Evolutionary conservation across 2,797 vertebrate genomes (phyloP).

Genomic region (Cercopithecus neglectus): DNA sequence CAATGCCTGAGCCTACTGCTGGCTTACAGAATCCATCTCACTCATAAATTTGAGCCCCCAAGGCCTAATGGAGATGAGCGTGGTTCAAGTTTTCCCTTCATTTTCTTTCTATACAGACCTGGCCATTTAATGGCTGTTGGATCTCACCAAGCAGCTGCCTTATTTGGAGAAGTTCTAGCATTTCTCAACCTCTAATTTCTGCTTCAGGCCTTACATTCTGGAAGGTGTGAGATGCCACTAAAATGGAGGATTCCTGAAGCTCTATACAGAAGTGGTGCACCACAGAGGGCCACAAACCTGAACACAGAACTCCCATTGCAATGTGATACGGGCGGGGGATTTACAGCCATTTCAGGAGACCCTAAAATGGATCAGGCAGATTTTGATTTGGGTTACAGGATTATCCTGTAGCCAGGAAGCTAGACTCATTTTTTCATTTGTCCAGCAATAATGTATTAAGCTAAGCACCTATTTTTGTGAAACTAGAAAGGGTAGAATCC

Average conservation of each 20-base stretch:
- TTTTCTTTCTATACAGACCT: not conserved
- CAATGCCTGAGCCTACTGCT: not conserved
- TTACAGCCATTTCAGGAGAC: not conserved
- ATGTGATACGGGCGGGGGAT: accelerated
- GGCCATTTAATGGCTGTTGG: not conserved
- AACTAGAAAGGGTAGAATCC: not conserved
- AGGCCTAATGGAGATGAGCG: not conserved
- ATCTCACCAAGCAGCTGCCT: not conserved
- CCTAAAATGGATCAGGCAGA: not conserved
- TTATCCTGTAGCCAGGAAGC: not conserved
- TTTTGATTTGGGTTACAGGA: not conserved
- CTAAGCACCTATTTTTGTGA: not conserved
- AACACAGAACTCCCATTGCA: not conserved
- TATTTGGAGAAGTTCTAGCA: not conserved
- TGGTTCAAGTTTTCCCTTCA: not conserved
- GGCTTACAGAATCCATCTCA: not conserved
- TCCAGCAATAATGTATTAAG: not conserved
- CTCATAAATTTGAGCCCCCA: not conserved
- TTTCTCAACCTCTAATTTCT: not conserved
- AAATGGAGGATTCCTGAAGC: not conserved
- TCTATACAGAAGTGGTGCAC: not conserved
- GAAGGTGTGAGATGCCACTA: not conserved
- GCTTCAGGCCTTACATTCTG: not conserved
- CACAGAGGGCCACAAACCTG: not conserved
- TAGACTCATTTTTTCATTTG: not conserved